These are phyloP conservation scores for Donacobius atricapilla DNA, from an alignment of 2,113 vertebrate species.

Conservation along the genomic window DNA sequence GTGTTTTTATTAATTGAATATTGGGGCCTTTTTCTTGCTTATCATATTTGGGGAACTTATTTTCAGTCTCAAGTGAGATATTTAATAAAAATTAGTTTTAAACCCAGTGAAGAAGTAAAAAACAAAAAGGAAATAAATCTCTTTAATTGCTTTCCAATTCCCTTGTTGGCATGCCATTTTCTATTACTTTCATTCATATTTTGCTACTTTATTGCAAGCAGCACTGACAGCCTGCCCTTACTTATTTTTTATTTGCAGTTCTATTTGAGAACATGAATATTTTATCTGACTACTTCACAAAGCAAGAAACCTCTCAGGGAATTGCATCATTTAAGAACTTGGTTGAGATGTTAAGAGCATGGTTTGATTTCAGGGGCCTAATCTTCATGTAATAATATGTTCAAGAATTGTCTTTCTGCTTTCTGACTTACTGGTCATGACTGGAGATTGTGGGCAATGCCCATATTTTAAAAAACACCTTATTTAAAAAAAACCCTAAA, in stretches of 20 bases:
- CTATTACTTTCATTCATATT: conserved; percentile 32
- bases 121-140: neutral
- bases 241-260: conserved; percentile 56
- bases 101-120: conserved; percentile 10
- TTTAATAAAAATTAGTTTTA: conserved; percentile 36
- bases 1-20: conserved; percentile 5
- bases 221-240: conserved; percentile 23
- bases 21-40: neutral
- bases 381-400: neutral
- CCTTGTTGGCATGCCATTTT: neutral
- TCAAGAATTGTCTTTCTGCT: neutral
- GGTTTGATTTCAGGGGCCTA: neutral
- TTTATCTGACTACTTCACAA: neutral
- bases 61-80: conserved; percentile 30
- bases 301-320: neutral
- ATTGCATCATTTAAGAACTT: neutral
- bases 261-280: conserved; percentile 35
- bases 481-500: neutral
- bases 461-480: neutral
- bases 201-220: conserved; percentile 22
- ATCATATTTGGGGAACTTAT: neutral
- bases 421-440: neutral
- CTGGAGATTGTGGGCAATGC: neutral
- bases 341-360: neutral
- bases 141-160: conserved; percentile 34